Evolutionary conservation across 2,113 vertebrate species (phyloP), one percentile per base, ranked within the genome.

Genomic region (Lampris incognitus): DNA sequence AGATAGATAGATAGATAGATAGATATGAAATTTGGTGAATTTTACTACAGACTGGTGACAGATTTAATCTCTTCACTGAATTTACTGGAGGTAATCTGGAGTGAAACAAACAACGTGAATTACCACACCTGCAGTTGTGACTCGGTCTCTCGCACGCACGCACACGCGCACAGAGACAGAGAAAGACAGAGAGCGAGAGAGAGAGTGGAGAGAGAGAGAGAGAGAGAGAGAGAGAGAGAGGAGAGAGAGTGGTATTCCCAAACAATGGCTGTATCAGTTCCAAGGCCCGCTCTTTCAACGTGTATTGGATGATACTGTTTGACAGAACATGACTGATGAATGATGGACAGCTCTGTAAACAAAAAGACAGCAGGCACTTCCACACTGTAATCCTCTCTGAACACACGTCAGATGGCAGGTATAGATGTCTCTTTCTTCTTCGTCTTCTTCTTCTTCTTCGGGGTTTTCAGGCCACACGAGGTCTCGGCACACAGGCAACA

Each of bases 281-380:
- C 90, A 90, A 91, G 84, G 73, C 24, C 40, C 2, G 0, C 42
- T 37, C 79, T 81, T 70, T 85, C 38, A 79, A 58, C 55, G 56
- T 61, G 66, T 71, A 83, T 64, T 81, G 79, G 74, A 67, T 79
- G 69, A 85, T 86, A 51, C 50, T 5, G 49, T 55, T 76, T 90
- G 90, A 87, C 89, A 89, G 37, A 86, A 65, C 87, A 89, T 81
- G 69, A 87, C 56, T 75, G 68, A 83, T 84, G 81, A 76, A 70
- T 85, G 83, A 84, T 9, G 46, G 87, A 69, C 82, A 76, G 44
- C 40, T 86, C 78, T 77, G 11, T 76, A 76, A 88, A 89, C 87
- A 90, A 85, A 70, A 24, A 67, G 84, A 66, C 66, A 76, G 75
- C 62, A 50, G 6, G 42, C 54, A 58, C 54, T 59, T 76, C 49